Evolutionary conservation across 2,113 vertebrate species (phyloP), one percentile per base, ranked within the genome.

Genomic region (Eonycteris spelaea): DNA sequence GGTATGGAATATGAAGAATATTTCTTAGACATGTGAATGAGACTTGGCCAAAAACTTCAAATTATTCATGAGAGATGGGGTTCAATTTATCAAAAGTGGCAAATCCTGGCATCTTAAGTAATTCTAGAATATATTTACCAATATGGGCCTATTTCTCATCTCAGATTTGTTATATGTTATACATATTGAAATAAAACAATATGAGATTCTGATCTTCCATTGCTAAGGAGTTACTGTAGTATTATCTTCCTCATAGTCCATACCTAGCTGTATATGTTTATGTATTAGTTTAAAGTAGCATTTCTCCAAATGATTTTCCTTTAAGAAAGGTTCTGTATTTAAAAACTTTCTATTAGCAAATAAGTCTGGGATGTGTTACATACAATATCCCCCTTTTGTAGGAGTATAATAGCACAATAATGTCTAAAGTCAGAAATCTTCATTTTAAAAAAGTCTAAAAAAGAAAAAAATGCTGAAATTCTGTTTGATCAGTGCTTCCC

Each of bases 51-150:
- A 65, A 92, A 86, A 63, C 40, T 86, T 90, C 67, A 10, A 83
- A 45, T 86, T 94, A 2, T 74, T 93, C 51, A 24, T 67, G 75
- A 92, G 65, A 78, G 15, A 0, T 83, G 11, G 59, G 45, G 4
- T 57, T 94, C 21, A 89, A 9, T 77, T 93, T 55, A 38, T 85
- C 38, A 86, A 79, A 86, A 95, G n/a, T 94, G 70, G 35, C 35
- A 95, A 86, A 74, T 83, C 18, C 82, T 97, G 68, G 3, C 70
- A 87, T 88, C 48, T 79, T 77, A 45, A 77, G 45, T 51, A 77
- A 51, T 77, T n/a, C 7, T 87, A 35, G 55, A 95, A 80, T 94
- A 90, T 51, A 82, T 55, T 95, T 95, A 74, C 59, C 77, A 73
- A 70, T 95, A 79, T 61, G 19, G 51, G 4, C 68, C 28, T 93